These are phyloP conservation scores for Mythimna ferrago DNA, from an alignment of 2,888 invertebrate species.

Conservation along the genomic window DNA sequence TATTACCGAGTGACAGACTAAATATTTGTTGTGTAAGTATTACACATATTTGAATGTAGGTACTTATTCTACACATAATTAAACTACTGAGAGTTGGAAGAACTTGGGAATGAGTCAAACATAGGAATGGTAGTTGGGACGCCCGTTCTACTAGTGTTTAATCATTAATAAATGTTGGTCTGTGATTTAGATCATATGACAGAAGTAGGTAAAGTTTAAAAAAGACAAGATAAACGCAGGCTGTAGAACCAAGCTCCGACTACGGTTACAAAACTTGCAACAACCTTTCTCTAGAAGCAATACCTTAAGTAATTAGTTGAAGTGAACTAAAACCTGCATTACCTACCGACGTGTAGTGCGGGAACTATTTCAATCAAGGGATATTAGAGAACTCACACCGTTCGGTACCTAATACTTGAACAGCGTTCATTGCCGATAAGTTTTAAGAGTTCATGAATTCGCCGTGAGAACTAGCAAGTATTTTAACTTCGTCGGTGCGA, in stretches of 20 bases:
- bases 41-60: no score
- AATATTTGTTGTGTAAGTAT: no score
- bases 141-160: no score
- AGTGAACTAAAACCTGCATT: slow-evolving; percentile 8
- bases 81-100: no score
- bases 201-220: no score
- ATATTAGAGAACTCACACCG: slow-evolving; percentile 37
- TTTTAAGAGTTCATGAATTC: slow-evolving; percentile 33
- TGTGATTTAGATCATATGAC: no score
- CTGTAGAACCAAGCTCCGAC: background rate
- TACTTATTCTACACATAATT: no score
- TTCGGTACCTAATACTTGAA: slow-evolving; percentile 8
- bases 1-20: no score
- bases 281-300: background rate
- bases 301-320: slow-evolving; percentile 14
- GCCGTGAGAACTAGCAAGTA: slow-evolving; percentile 6
- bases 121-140: no score
- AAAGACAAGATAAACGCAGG: no score
- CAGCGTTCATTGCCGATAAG: slow-evolving; percentile 17
- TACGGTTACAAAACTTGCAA: background rate
- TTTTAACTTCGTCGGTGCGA: slow-evolving; percentile 8
- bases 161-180: no score
- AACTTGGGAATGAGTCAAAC: no score
- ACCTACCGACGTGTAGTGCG: background rate
- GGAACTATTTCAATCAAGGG: slow-evolving; percentile 39